Base-by-base conservation (phyloP, 1,140 invertebrate genomes). In the Temnothorax nylanderi region DNA sequence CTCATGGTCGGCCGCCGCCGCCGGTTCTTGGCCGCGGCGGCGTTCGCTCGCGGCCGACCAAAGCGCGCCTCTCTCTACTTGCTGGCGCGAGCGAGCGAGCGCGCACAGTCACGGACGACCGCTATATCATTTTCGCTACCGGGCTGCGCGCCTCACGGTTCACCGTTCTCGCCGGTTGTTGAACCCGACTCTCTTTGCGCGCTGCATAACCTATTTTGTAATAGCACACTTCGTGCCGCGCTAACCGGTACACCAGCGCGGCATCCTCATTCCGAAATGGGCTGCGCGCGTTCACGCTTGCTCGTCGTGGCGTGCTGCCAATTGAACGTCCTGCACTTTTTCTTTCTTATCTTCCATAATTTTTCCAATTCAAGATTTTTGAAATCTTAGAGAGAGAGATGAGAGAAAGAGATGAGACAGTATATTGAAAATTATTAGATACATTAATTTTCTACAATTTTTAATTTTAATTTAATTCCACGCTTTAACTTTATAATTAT, bases 141-240 rank as follows among this genome's bases (percentile, higher is more conserved):
- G 90, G 88, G 88, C 74, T 90, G 84, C 89, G 88, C 91, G 77
- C 91, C 91, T 94, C 80, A 84, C 90, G 90, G 91, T 92, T 93
- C 91, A 89, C 91, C 88, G 93, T 93, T 92, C 91, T 89, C 92
- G 85, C 81, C 91, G 94, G 94, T 95, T 94, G 91, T 93, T 94
- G 94, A 95, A 94, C 94, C 87, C 92, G 85, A 91, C 91, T 89
- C 92, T 94, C 94, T 94, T 90, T 92, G 92, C 91, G 92, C 92
- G 94, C 94, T 94, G 93, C 94, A 94, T 95, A 95, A 95, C 94
- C 94, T 92, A 95, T 95, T 95, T 95, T 95, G 94, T 95, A 95
- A 95, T 94, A 95, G 94, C 93, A 94, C 94, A 95, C 94, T 95
- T 95, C 92, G 93, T 92, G 92, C 93, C 91, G 91, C 91, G 91